Conservation (phyloP, 2,113 vertebrate species). For the Catharus minimus region DNA sequence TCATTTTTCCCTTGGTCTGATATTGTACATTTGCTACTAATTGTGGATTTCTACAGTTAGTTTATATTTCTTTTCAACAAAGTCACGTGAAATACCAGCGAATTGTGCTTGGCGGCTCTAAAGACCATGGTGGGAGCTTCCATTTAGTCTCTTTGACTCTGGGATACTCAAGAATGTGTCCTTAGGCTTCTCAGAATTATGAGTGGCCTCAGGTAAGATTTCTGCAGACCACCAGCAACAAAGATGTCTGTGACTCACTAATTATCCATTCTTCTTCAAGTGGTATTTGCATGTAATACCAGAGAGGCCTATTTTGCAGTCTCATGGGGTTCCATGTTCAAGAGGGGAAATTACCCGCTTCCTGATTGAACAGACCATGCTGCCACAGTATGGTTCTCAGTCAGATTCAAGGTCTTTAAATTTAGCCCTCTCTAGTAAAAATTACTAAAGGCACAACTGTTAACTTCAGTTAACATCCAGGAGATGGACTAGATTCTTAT, state of each 20-base stretch:
- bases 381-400: background rate
- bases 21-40: background rate
- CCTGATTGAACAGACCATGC: background rate
- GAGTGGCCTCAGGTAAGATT: background rate
- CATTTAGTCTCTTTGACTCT: background rate
- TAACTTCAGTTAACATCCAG: background rate
- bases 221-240: background rate
- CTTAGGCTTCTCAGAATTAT: background rate
- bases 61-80: background rate
- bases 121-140: background rate
- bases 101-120: background rate
- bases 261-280: background rate
- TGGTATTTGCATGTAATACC: background rate
- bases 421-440: background rate
- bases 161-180: background rate
- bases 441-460: background rate
- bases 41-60: background rate
- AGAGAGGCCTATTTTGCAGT: background rate
- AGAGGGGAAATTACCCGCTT: background rate
- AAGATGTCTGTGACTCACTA: background rate
- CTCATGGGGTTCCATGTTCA: rapidly evolving
- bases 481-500: background rate
- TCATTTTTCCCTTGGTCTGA: background rate
- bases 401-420: background rate
- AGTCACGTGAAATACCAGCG: background rate